Conservation (phyloP, 2,797 vertebrate genomes). For the Siniperca scherzeri region DNA sequence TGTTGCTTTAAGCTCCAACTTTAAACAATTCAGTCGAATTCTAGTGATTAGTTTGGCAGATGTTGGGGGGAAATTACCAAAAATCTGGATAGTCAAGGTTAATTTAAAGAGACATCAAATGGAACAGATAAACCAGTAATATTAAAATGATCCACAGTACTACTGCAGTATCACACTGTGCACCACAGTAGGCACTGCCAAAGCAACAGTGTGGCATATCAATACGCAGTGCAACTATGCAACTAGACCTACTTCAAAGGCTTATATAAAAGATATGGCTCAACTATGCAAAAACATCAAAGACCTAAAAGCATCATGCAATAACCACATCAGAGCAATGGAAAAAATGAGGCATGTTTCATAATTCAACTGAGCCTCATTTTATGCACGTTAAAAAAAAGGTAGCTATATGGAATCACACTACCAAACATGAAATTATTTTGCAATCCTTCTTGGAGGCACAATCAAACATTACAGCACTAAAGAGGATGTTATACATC, state of each 20-base stretch:
- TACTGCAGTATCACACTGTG: constrained; percentile 71
- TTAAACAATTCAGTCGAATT: constrained; percentile 33
- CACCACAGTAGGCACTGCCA: constrained; percentile 65
- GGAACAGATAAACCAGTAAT: constrained; percentile 66
- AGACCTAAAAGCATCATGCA: constrained; percentile 72
- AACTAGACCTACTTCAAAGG: constrained; percentile 78
- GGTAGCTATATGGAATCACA: constrained; percentile 37
- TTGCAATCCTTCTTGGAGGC: constrained; percentile 20
- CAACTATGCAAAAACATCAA: constrained; percentile 79
- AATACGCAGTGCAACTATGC: constrained; percentile 52
- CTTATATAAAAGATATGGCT: constrained; percentile 72
- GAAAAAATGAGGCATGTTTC: constrained; percentile 42
- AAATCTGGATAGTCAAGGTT: constrained; percentile 47
- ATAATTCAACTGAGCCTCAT: constrained; percentile 55
- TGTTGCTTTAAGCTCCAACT: constrained; percentile 23
- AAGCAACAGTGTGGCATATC: constrained; percentile 54
- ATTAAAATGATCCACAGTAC: constrained; percentile 50
- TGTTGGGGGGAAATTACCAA: constrained; percentile 13
- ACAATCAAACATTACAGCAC: background rate
- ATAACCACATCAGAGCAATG: constrained; percentile 74
- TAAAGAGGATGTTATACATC: background rate
- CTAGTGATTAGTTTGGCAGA: constrained; percentile 24
- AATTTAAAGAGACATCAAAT: constrained; percentile 74
- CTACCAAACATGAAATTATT: constrained; percentile 27
- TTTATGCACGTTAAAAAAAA: constrained; percentile 32